Base-by-base conservation (phyloP, 2,797 vertebrate species). In the Glossophaga mutica region DNA sequence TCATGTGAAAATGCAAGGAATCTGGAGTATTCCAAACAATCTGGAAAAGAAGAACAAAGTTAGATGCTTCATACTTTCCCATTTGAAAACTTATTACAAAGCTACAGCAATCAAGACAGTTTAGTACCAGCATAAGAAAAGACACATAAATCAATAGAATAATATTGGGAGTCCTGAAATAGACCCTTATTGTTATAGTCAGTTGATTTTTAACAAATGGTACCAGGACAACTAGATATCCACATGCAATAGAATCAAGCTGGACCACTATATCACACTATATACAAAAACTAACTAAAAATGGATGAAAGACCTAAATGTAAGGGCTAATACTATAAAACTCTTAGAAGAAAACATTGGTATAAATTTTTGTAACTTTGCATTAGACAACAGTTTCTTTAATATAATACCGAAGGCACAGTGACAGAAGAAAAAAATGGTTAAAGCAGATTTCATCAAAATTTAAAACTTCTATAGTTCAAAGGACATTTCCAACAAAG, bases 281-380 rank as follows among this genome's bases (percentile, higher is more conserved):
- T n/a, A 65, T 32, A 55, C 9, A 94, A 84, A 87, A 95, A 91
- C 68, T 68, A 94, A 91, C 83, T 83, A 15, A 37, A 84, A 77
- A 82, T 16, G 6, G 5, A 78, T 39, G 32, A 79, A 59, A 87
- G 65, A 67, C 19, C 39, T 87, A 93, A 90, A 50, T 12, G 5
- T 77, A 57, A 70, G 11, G 78, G n/a, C 32, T 88, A 44, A 83
- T 83, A 84, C 14, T 77, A 81, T 52, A 86, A 90, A 93, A 87
- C 32, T 46, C 34, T 87, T 90, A 85, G 55, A 50, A 79, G 34
- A 95, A 84, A 94, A 68, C 8, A 84, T 1, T 48, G n/a, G 16
- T 37, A 3, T 82, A 92, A 34, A 52, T 42, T 85, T 94, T 85
- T 74, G 32, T 55, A 37, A 65, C 37, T n/a, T 82, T 71, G 34